Percentiles rank a stretch among this genome's conserved stretches.
phyloP scores from a whole-genome alignment of 2,797 vertebrate genomes.

The Lerista edwardsae region DNA sequence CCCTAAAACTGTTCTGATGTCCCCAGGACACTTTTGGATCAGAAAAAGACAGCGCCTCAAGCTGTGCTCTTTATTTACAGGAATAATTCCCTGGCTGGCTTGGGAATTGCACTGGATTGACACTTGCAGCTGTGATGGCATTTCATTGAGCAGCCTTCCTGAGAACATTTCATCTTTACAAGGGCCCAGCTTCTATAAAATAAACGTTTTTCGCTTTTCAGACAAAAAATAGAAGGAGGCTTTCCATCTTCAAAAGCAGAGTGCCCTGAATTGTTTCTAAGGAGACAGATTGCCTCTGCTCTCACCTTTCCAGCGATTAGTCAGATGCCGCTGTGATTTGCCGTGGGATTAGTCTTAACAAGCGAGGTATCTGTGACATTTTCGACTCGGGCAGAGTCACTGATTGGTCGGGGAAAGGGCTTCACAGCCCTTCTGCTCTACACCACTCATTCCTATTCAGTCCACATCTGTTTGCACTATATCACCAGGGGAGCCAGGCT shows the following conservation, averaged over 20 bases:
- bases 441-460: not conserved
- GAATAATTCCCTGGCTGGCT: conserved; percentile 56
- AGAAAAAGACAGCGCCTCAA: conserved; percentile 70
- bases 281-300: conserved; percentile 55
- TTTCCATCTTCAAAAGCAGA: conserved; percentile 62
- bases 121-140: conserved; percentile 61
- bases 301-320: conserved; percentile 45
- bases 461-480: not conserved
- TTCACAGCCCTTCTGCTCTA: not conserved
- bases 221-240: conserved; percentile 32
- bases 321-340: conserved; percentile 44
- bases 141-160: conserved; percentile 58
- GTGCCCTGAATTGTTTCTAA: conserved; percentile 50
- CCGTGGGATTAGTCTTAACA: conserved; percentile 58
- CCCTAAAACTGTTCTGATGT: conserved; percentile 63
- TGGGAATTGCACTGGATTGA: conserved; percentile 45
- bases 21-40: conserved; percentile 71
- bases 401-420: not conserved
- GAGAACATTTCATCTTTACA: conserved; percentile 64
- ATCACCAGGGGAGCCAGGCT: not conserved
- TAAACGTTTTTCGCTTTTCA: conserved; percentile 62
- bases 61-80: conserved; percentile 71
- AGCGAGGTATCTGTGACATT: conserved; percentile 9
- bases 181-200: conserved; percentile 62
- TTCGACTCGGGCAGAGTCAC: not conserved